Evolutionary conservation across 2,888 invertebrate genomes (phyloP), one percentile per base, ranked within the genome.

Genomic region (Plagodis pulveraria): DNA sequence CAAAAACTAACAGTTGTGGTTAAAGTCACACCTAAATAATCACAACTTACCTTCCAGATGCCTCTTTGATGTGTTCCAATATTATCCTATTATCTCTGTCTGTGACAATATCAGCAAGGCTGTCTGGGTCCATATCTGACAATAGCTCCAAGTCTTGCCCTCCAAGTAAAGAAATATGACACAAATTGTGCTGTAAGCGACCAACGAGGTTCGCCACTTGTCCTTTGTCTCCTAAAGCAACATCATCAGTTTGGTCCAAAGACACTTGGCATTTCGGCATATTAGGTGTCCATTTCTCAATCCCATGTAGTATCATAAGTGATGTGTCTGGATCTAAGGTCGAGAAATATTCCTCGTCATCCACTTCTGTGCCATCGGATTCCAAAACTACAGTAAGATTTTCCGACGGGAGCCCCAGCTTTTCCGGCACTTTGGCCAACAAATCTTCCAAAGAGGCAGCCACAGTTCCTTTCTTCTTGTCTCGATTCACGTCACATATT

Each of bases 291-390:
- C 97, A 97, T 79, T 95, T 96, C 82, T 97, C 96, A 70, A 94
- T 94, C 6, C 95, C 95, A 66, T 95, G 94, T 52, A 98, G 93
- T 50, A 97, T 95, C 96, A 98, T 97, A 64, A 97, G 93, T 76
- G 95, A 95, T 12, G 98, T 97, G 77, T 98, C 97, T 67, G 96
- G 96, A 74, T 98, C 98, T 66, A 98, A 91, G 4, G 98, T 98
- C 49, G 96, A 96, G 85, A 98, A 98, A 87, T 98, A 98, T 82
- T 98, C 98, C 83, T 98, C 98, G 79, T 98, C 98, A 75, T 98
- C 98, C 50, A 98, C 97, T 93, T 98, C 98, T 0, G 98, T 98
- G 38, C 98, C 98, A 90, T 98, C 98, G 50, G 95, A 96, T 83
- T 98, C 98, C 70, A 98, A 91, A 42, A 98, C 98, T 59, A 98